phyloP scores from a whole-genome alignment of 2,113 vertebrate genomes.

The Tyto alba region DNA sequence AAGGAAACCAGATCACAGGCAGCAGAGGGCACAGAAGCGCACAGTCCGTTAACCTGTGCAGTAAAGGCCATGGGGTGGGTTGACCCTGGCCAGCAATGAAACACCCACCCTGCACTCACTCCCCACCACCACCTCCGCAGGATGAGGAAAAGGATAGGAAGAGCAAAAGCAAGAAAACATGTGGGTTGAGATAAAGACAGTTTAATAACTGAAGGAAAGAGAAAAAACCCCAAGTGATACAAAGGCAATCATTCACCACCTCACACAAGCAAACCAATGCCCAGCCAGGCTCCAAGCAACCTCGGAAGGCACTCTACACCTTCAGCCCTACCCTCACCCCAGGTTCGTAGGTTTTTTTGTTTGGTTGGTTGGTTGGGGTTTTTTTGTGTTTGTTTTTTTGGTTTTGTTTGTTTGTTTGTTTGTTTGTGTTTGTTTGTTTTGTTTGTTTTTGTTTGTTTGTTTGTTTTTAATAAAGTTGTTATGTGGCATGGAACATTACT shows the following conservation, averaged over 20 bases:
- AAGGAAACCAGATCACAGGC: not conserved
- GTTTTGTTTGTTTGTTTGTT: too few relatives aligned
- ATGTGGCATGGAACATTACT: not conserved
- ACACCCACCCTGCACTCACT: not conserved
- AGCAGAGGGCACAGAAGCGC: not conserved
- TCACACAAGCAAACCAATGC: not conserved
- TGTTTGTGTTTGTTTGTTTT: too few relatives aligned
- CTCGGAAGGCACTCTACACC: not conserved
- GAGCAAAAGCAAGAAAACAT: not conserved
- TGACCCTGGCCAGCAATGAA: not conserved
- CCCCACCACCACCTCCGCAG: not conserved
- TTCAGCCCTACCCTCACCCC: fast-evolving
- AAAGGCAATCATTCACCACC: not conserved
- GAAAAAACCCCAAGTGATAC: not conserved
- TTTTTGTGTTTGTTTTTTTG: too few relatives aligned
- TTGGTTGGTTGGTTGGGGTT: too few relatives aligned
- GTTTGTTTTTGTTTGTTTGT: too few relatives aligned
- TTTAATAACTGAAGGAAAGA: not conserved
- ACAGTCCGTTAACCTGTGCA: not conserved
- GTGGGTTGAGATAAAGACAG: not conserved
- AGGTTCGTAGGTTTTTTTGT: too few relatives aligned
- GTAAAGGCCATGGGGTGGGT: fast-evolving
- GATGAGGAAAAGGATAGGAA: not conserved
- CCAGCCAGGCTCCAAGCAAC: not conserved
- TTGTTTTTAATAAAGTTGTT: not conserved